Evolutionary conservation across 1,140 invertebrate genomes (phyloP), one percentile per base, ranked within the genome.

Genomic region (Bombus turneri): DNA sequence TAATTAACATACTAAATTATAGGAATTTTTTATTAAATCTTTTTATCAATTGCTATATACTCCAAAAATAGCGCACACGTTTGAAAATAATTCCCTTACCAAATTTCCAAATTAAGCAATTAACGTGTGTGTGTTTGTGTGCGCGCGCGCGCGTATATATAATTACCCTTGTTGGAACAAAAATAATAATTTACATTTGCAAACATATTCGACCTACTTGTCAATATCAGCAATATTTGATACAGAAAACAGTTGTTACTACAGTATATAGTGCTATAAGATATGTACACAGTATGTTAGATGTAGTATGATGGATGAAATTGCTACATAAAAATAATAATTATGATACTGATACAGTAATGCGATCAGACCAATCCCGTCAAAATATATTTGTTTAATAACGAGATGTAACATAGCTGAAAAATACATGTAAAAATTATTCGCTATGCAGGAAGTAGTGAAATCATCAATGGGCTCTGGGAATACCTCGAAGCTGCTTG

Each of bases 251-350:
- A 47, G n/a, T 78, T 15, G 13, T 31, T 77, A 68, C 28, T 77
- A 25, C 3, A 22, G 25, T 22, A 69, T 57, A 83, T 1, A 53
- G 25, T 39, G 12, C 31, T 57, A 77, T 77, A 28, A 37, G 69
- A 43, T 34, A 68, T 69, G n/a, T 57, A 78, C 6, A 69, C 34
- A 28, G 34, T 64, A 34, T 9, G 25, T 15, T 25, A 39, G 28
- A 37, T 62, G 37, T 47, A 15, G 0, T 47, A 47, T 9, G n/a
- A 25, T 25, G 31, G 43, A 47, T 62, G 37, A 72, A 28, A 41
- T 64, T 78, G 25, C 3, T n/a, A n/a, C 10, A 47, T 66, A 78
- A 84, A 79, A 84, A 79, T 62, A 84, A 71, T 53, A 78, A 78
- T 78, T 71, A 53, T n/a, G 9, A 43, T 28, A 69, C 47, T 12